phyloP scores from a whole-genome alignment of 2,797 vertebrate genomes.

The Enteromius thamalakanensis region DNA sequence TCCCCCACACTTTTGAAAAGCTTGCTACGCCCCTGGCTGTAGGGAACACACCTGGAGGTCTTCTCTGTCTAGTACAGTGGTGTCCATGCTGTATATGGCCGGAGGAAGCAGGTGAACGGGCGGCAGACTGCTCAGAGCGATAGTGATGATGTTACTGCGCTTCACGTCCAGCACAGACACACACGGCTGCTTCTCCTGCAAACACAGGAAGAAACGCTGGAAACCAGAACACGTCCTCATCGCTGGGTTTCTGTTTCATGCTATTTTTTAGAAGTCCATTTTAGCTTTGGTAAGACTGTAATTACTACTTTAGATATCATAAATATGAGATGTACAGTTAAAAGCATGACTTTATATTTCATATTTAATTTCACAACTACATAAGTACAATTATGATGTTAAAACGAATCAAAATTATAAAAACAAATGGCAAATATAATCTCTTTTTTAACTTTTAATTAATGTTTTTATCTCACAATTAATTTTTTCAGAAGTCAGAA shows the following conservation, averaged over 20 bases:
- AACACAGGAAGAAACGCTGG: conserved; percentile 1
- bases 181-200: conserved; percentile 68
- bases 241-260: neutral
- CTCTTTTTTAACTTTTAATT: neutral
- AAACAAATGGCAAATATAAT: neutral
- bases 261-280: neutral
- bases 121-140: conserved; percentile 78
- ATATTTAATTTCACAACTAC: no score
- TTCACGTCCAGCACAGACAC: conserved; percentile 76
- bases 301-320: neutral
- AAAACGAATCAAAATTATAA: neutral
- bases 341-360: neutral
- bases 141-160: conserved; percentile 81
- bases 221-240: no score
- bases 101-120: conserved; percentile 76
- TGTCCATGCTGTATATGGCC: conserved; percentile 80
- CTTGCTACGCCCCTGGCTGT: no score
- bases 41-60: conserved; percentile 74
- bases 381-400: neutral
- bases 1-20: no score
- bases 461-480: neutral
- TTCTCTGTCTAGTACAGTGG: conserved; percentile 78
- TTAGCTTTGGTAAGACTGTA: neutral
- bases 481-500: neutral
- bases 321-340: neutral